phyloP scores from a whole-genome alignment of 2,113 vertebrate genomes.

The Rhabdornis inornatus region DNA sequence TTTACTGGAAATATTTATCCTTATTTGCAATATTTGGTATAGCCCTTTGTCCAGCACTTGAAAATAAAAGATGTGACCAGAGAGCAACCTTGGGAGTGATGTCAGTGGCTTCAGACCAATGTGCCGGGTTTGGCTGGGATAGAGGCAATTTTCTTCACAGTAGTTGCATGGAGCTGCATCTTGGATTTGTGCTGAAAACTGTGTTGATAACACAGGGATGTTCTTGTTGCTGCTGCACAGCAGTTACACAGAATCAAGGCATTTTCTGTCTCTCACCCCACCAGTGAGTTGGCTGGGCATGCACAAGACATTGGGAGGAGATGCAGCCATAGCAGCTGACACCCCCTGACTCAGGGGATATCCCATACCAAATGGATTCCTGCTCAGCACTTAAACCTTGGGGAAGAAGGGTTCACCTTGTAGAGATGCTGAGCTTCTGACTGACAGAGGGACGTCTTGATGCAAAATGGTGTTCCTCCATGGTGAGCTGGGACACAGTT shows the following conservation, averaged over 20 bases:
- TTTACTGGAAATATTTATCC: neutral
- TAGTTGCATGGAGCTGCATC: neutral
- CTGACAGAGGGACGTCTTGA: neutral
- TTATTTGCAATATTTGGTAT: neutral
- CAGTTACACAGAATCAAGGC: neutral
- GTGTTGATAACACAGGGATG: neutral
- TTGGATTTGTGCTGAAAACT: neutral
- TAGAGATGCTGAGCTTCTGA: neutral
- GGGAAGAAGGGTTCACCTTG: neutral
- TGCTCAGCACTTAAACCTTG: neutral
- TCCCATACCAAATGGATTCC: neutral
- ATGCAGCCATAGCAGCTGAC: neutral
- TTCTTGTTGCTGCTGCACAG: neutral
- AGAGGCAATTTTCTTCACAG: neutral
- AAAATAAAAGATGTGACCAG: neutral
- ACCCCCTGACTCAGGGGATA: no score
- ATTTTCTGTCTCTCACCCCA: neutral
- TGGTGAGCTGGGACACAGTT: neutral
- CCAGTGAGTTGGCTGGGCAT: accelerated
- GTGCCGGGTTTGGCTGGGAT: neutral
- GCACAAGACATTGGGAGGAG: neutral
- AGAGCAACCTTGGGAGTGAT: neutral
- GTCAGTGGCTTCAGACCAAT: neutral
- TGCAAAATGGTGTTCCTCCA: neutral
- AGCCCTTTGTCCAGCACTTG: neutral